These are phyloP conservation scores for Picus viridis DNA, from an alignment of 2,797 vertebrate species.

Conservation along the genomic window DNA sequence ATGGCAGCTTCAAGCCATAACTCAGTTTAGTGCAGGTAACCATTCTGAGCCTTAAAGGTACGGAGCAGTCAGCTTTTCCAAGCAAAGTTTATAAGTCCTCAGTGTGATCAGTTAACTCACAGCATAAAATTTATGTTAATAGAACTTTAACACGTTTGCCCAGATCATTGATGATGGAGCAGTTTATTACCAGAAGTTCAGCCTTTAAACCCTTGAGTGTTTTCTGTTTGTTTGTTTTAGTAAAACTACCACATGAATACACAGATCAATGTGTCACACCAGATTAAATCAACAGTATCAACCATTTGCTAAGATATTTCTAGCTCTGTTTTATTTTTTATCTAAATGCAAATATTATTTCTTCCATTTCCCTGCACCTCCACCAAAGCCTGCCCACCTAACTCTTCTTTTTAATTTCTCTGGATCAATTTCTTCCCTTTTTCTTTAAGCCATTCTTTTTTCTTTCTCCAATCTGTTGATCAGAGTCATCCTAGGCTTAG, in stretches of 20 bases:
- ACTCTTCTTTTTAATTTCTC: not conserved
- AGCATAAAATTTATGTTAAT: not conserved
- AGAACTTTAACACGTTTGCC: not conserved
- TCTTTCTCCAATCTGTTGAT: not conserved
- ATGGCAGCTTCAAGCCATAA: not conserved
- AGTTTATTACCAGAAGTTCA: not conserved
- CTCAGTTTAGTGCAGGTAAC: not conserved
- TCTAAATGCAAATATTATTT: not conserved
- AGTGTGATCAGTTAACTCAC: not conserved
- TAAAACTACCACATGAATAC: not conserved
- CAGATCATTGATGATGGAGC: not conserved
- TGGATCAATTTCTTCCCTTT: not conserved
- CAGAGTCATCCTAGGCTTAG: not conserved
- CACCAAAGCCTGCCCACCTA: not conserved
- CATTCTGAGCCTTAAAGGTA: not conserved
- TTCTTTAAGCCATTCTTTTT: not conserved
- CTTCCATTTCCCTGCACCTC: not conserved
- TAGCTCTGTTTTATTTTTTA: not conserved
- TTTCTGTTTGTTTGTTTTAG: not conserved
- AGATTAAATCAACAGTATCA: not conserved
- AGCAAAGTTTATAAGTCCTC: not conserved
- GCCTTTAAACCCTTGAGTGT: not conserved
- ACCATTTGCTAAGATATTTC: not conserved
- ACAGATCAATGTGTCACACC: not conserved
- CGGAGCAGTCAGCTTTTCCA: not conserved